Conservation (phyloP, 2,113 vertebrate genomes). For the Ameiurus melas region DNA sequence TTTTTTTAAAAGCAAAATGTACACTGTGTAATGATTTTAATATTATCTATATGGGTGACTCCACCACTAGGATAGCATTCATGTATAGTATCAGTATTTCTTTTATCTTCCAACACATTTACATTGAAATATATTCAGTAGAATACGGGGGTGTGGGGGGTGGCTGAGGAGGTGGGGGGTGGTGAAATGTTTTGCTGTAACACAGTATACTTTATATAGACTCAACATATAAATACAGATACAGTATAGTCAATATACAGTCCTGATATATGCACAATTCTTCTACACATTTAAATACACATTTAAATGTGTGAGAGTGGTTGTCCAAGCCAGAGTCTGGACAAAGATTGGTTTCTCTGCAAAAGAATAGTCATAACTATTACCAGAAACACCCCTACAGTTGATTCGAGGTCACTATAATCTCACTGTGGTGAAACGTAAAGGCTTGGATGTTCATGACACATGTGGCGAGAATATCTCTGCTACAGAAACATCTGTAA, state of each 20-base stretch:
- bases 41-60: background rate
- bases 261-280: background rate
- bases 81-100: background rate
- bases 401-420: slow-evolving; percentile 17
- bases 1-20: slow-evolving; percentile 4
- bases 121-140: background rate
- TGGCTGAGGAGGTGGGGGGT: too few species aligned
- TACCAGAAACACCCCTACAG: background rate
- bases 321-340: background rate
- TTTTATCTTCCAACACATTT: background rate
- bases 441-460: slow-evolving; percentile 17
- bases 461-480: slow-evolving; percentile 45
- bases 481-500: slow-evolving; percentile 37
- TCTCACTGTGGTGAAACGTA: slow-evolving; percentile 1
- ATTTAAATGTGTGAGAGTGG: background rate
- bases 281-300: background rate
- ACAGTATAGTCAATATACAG: background rate
- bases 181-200: background rate
- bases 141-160: too few species aligned
- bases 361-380: background rate
- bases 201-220: background rate
- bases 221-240: background rate
- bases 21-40: background rate
- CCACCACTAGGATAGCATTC: background rate
- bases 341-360: background rate